Evolutionary conservation across 2,113 vertebrate species (phyloP).

Genomic region (Myxocyprinus asiaticus): DNA sequence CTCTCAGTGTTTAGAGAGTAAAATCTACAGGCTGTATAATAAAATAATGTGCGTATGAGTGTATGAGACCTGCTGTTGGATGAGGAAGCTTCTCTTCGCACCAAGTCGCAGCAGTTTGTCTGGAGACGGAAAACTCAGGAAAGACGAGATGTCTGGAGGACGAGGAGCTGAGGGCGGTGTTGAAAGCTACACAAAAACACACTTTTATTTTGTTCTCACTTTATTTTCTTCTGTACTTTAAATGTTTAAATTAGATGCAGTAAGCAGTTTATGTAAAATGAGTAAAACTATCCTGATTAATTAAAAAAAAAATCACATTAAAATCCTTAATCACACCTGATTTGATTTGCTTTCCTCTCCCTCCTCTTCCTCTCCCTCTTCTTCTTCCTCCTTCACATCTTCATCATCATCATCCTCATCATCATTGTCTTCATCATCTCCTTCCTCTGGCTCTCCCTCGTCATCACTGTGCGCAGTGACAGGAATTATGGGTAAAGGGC

Average conservation of each 20-base stretch:
- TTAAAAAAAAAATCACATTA: background rate
- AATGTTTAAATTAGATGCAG: background rate
- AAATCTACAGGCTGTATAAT: too few relatives aligned
- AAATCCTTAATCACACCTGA: constrained; percentile 57
- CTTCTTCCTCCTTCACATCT: constrained; percentile 39
- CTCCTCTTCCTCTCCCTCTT: constrained; percentile 49
- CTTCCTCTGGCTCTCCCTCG: constrained; percentile 73
- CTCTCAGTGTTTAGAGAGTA: too few relatives aligned
- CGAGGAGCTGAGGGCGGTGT: constrained; percentile 74
- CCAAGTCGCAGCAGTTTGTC: constrained; percentile 92
- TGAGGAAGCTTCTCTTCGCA: constrained; percentile 80
- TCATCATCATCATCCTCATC: constrained; percentile 28
- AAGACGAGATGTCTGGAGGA: constrained; percentile 82
- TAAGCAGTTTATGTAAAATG: too few relatives aligned
- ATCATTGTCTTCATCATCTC: constrained; percentile 54
- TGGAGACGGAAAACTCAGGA: constrained; percentile 92
- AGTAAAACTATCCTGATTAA: background rate
- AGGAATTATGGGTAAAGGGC: too few relatives aligned
- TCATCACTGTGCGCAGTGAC: constrained; percentile 66
- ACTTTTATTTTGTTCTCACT: background rate
- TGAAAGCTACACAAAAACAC: constrained; percentile 64
- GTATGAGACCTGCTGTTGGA: constrained; percentile 84
- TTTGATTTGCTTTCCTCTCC: constrained; percentile 55
- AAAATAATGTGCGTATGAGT: background rate
- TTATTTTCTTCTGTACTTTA: background rate